phyloP scores from a whole-genome alignment of 1,140 invertebrate species.

The Cydia pomonella region DNA sequence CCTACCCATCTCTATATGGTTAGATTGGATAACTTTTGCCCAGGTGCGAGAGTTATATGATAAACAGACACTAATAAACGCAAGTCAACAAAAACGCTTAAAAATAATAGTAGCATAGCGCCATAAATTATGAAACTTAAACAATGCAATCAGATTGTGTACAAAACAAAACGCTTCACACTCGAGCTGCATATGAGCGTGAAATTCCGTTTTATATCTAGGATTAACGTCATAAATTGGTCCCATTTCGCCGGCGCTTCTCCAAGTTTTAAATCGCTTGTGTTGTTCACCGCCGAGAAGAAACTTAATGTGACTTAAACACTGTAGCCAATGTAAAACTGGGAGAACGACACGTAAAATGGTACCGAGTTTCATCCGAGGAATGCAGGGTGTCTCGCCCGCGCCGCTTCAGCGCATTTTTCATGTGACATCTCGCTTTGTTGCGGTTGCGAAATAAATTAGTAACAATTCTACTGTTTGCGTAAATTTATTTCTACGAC shows the following conservation, averaged over 20 bases:
- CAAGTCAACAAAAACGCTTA: background rate
- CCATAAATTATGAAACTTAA: constrained; percentile 40
- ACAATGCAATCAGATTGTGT: constrained; percentile 65
- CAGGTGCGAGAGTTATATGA: too few species aligned
- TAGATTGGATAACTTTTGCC: too few species aligned
- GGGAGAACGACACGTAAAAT: constrained; percentile 66
- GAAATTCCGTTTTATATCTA: constrained; percentile 70
- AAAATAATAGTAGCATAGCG: background rate
- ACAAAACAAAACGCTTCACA: constrained; percentile 58
- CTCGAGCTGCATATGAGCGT: constrained; percentile 59
- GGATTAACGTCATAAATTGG: constrained; percentile 74
- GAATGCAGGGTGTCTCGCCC: constrained; percentile 68
- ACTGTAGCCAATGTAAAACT: constrained; percentile 65
- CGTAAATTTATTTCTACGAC: constrained; percentile 65
- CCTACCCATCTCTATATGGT: too few species aligned
- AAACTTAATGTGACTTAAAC: constrained; percentile 74
- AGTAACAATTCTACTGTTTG: constrained; percentile 79
- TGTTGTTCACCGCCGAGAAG: constrained; percentile 63
- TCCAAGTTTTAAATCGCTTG: constrained; percentile 71
- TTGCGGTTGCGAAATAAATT: constrained; percentile 78
- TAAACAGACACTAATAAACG: constrained; percentile 35
- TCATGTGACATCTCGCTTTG: constrained; percentile 78
- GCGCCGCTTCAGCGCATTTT: constrained; percentile 67
- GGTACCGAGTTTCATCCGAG: constrained; percentile 57
- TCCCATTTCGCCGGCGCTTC: constrained; percentile 56